These are phyloP conservation scores for Drosophila fuyamai DNA, from an alignment of 1,140 invertebrate species.

Conservation along the genomic window DNA sequence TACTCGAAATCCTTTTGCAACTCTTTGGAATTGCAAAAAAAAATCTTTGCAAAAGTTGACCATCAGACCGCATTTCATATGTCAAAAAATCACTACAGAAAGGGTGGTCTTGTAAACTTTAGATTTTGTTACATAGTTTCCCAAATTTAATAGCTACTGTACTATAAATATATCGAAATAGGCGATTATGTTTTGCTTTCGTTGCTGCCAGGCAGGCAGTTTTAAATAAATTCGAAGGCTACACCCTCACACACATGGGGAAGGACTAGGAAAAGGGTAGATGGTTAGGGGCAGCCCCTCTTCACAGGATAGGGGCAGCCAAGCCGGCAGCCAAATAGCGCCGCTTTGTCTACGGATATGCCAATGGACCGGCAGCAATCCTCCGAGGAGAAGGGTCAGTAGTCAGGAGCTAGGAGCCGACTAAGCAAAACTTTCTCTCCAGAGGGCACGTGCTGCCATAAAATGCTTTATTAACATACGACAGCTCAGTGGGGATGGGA, in stretches of 20 bases:
- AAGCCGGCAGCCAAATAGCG: slow-evolving; percentile 43
- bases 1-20: no score
- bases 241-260: neutral
- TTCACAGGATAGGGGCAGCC: slow-evolving; percentile 28
- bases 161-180: slow-evolving; percentile 6
- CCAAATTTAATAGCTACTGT: neutral
- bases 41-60: no score
- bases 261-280: neutral
- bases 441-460: slow-evolving; percentile 62
- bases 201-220: slow-evolving; percentile 39
- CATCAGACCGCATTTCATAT: no score
- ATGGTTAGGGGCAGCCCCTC: slow-evolving; percentile 6
- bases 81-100: no score
- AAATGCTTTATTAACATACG: slow-evolving; percentile 76
- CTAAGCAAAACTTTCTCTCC: slow-evolving; percentile 25
- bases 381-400: slow-evolving; percentile 2
- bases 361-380: slow-evolving; percentile 45
- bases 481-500: slow-evolving; percentile 2
- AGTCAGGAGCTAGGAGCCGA: slow-evolving; percentile 25
- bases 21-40: no score
- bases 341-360: slow-evolving; percentile 63
- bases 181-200: slow-evolving; percentile 42
- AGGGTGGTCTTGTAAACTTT: no score
- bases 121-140: neutral
- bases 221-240: slow-evolving; percentile 59